phyloP scores from a whole-genome alignment of 2,797 vertebrate genomes.

The Liparis tanakae region DNA sequence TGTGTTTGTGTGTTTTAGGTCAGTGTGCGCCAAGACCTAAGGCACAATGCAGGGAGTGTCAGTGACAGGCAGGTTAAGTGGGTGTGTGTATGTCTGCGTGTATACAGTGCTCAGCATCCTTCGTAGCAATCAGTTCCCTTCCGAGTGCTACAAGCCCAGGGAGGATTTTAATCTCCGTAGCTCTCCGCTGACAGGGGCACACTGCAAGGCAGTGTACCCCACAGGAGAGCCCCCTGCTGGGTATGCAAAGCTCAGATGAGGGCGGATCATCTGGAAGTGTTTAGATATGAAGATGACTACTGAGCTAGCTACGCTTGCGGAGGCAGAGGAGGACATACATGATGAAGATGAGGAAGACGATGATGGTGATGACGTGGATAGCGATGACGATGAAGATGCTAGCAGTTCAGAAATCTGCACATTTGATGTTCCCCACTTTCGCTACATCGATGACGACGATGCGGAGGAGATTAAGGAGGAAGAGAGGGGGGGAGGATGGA shows the following conservation, averaged over 20 bases:
- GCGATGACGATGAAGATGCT: constrained; percentile 43
- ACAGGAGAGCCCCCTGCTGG: constrained; percentile 48
- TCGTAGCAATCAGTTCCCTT: constrained; percentile 57
- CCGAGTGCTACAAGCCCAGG: constrained; percentile 55
- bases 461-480: constrained; percentile 37
- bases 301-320: constrained; percentile 76
- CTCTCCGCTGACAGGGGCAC: constrained; percentile 49
- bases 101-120: constrained; percentile 54
- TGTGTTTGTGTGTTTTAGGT: constrained; percentile 31
- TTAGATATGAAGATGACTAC: constrained; percentile 86
- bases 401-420: constrained; percentile 70
- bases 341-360: constrained; percentile 63
- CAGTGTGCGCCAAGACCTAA: constrained; percentile 51
- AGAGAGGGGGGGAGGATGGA: constrained; percentile 40
- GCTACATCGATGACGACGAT: constrained; percentile 72
- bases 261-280: constrained; percentile 50
- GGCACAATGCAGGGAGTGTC: constrained; percentile 75
- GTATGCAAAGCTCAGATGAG: constrained; percentile 44
- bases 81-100: constrained; percentile 32
- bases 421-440: constrained; percentile 93
- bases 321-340: constrained; percentile 80
- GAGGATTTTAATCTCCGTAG: constrained; percentile 54
- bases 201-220: constrained; percentile 36
- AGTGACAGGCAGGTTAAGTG: constrained; percentile 71
- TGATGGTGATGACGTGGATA: constrained; percentile 25